These are phyloP conservation scores for Tenualosa thibaudeaui DNA, from an alignment of 2,797 vertebrate genomes.

Conservation along the genomic window DNA sequence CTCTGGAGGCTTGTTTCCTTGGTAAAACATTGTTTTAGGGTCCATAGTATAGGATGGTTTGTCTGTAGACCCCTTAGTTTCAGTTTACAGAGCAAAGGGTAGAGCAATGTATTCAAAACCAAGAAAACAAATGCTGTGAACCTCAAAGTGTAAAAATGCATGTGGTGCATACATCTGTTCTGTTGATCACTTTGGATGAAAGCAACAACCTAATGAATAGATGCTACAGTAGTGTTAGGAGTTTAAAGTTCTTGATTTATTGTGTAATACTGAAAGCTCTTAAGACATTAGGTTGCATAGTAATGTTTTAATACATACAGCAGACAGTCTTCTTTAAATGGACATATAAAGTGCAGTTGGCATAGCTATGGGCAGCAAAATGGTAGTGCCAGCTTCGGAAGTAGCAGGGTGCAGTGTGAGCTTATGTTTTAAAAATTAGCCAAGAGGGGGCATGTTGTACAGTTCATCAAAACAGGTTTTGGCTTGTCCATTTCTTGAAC, in stretches of 20 bases:
- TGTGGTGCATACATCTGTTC: too few species aligned
- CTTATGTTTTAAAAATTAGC: slow-evolving; percentile 77
- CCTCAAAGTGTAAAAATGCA: not conserved
- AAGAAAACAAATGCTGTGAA: not conserved
- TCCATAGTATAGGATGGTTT: not conserved
- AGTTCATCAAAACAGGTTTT: not conserved
- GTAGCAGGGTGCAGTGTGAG: slow-evolving; percentile 72
- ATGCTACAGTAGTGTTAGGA: not conserved
- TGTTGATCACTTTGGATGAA: not conserved
- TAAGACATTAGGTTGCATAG: not conserved
- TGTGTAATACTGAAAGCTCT: not conserved
- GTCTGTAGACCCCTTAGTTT: not conserved
- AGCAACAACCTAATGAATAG: not conserved
- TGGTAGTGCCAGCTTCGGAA: slow-evolving; percentile 72
- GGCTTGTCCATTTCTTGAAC: slow-evolving; percentile 50
- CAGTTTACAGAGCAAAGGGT: not conserved
- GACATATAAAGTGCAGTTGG: slow-evolving; percentile 68
- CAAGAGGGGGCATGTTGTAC: slow-evolving; percentile 57
- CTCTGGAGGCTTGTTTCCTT: not conserved
- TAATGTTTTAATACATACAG: not conserved
- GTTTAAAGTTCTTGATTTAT: not conserved
- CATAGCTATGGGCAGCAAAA: slow-evolving; percentile 59
- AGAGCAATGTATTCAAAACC: not conserved
- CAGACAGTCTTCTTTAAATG: slow-evolving; percentile 45
- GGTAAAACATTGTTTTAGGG: not conserved